phyloP scores from a whole-genome alignment of 2,113 vertebrate species.

The Myrmecobius fasciatus region DNA sequence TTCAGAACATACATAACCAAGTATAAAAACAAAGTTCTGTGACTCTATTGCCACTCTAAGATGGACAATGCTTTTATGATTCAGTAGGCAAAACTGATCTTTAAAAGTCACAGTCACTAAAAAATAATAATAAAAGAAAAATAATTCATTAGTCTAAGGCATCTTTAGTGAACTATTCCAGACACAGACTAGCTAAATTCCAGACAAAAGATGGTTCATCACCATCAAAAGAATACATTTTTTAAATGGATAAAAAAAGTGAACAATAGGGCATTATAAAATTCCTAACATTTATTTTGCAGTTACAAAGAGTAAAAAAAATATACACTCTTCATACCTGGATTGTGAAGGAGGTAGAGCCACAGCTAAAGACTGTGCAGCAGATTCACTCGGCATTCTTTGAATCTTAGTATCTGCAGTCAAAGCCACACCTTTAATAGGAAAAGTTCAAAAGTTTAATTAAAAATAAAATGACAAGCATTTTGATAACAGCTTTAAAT shows the following conservation, averaged over 20 bases:
- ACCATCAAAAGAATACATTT: constrained; percentile 17
- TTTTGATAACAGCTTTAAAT: background rate
- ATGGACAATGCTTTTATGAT: background rate
- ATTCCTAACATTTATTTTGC: background rate
- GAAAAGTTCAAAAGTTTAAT: background rate
- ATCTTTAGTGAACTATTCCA: too few relatives aligned
- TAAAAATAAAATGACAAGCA: background rate
- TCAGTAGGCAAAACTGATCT: background rate
- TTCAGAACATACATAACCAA: background rate
- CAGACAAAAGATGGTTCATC: background rate
- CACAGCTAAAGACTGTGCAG: constrained; percentile 92
- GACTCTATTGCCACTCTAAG: background rate
- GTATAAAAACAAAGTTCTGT: background rate
- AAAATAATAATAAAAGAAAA: too few relatives aligned
- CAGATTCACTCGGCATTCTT: constrained; percentile 95
- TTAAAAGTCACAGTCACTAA: background rate
- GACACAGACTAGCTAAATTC: background rate
- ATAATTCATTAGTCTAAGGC: background rate
- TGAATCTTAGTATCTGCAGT: constrained; percentile 97
- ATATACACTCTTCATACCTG: constrained; percentile 84
- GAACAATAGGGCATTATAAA: background rate
- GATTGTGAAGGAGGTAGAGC: constrained; percentile 92
- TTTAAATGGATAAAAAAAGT: constrained; percentile 15
- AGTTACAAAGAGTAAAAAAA: background rate
- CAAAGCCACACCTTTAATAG: constrained; percentile 90